A percentile compares a stretch with the other conserved stretches of the same genome.
Evolutionary conservation across 2,797 vertebrate genomes (phyloP).

Genomic region (Denticeps clupeoides): DNA sequence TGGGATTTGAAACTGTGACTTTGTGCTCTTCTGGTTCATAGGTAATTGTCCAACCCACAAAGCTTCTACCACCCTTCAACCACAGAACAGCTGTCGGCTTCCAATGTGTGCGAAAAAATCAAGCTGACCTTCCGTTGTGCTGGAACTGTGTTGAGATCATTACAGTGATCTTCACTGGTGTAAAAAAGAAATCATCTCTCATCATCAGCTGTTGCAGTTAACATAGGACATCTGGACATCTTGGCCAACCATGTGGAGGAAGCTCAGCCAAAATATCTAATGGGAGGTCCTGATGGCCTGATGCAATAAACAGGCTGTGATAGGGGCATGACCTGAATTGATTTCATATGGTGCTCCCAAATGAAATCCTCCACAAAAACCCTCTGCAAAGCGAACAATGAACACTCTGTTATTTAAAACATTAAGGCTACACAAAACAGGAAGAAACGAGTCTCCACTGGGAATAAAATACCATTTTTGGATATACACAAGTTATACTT

Average conservation of each 20-base stretch:
- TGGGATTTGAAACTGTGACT: too few relatives aligned
- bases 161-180: constrained; percentile 39
- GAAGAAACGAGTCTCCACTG: constrained; percentile 17
- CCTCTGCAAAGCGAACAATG: constrained; percentile 20
- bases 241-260: constrained; percentile 13
- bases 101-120: too few relatives aligned
- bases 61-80: too few relatives aligned
- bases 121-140: too few relatives aligned
- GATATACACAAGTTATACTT: too few relatives aligned
- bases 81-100: too few relatives aligned
- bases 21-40: too few relatives aligned
- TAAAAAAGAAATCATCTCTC: constrained; percentile 42
- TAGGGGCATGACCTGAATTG: constrained; percentile 22
- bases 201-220: constrained; percentile 18
- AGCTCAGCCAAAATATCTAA: constrained; percentile 23
- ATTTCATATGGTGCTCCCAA: constrained; percentile 25
- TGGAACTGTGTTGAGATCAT: constrained; percentile 42
- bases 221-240: constrained; percentile 26
- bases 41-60: too few relatives aligned
- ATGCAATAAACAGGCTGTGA: constrained; percentile 27
- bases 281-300: constrained; percentile 17
- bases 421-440: too few relatives aligned
- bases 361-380: constrained; percentile 2
- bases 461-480: constrained; percentile 16
- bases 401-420: constrained; percentile 20